phyloP scores from a whole-genome alignment of 1,140 invertebrate species.

The Drosophila micromelanica region DNA sequence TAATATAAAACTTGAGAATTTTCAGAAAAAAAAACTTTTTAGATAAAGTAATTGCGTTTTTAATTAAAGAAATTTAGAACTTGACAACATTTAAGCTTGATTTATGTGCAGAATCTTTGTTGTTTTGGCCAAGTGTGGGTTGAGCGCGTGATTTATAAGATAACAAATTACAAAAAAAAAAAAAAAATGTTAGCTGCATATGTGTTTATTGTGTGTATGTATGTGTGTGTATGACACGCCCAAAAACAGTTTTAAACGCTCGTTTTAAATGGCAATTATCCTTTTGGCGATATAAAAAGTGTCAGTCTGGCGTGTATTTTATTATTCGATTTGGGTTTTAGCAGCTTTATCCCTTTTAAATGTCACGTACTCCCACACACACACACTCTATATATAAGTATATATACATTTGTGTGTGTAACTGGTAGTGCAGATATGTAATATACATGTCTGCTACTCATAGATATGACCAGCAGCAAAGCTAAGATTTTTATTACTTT shows the following conservation, averaged over 20 bases:
- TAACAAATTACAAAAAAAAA: slow-evolving; percentile 16
- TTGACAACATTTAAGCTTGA: neutral
- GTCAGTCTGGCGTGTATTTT: slow-evolving; percentile 66
- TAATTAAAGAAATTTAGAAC: too few relatives aligned
- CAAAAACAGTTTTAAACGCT: slow-evolving; percentile 41
- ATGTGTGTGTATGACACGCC: neutral
- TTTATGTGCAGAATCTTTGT: neutral
- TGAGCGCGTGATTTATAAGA: slow-evolving; percentile 15
- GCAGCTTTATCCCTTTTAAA: slow-evolving; percentile 74
- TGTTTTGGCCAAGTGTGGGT: slow-evolving; percentile 1
- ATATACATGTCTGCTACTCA: slow-evolving; percentile 68
- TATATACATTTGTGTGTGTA: slow-evolving; percentile 16
- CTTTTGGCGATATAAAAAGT: slow-evolving; percentile 38
- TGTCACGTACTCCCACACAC: slow-evolving; percentile 63
- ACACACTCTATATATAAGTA: slow-evolving; percentile 45
- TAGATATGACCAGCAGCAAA: slow-evolving; percentile 62
- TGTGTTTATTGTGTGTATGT: neutral
- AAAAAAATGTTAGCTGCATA: neutral
- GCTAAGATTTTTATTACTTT: slow-evolving; percentile 82
- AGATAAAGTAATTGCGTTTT: too few relatives aligned
- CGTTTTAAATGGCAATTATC: slow-evolving; percentile 73
- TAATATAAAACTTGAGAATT: too few relatives aligned
- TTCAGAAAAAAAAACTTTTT: too few relatives aligned
- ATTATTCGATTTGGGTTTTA: slow-evolving; percentile 77
- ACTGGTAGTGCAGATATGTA: slow-evolving; percentile 2